A percentile compares a stretch with the other conserved stretches of the same genome.
These are phyloP conservation scores for Archocentrus centrarchus DNA, from an alignment of 2,113 vertebrate genomes.

Conservation along the genomic window DNA sequence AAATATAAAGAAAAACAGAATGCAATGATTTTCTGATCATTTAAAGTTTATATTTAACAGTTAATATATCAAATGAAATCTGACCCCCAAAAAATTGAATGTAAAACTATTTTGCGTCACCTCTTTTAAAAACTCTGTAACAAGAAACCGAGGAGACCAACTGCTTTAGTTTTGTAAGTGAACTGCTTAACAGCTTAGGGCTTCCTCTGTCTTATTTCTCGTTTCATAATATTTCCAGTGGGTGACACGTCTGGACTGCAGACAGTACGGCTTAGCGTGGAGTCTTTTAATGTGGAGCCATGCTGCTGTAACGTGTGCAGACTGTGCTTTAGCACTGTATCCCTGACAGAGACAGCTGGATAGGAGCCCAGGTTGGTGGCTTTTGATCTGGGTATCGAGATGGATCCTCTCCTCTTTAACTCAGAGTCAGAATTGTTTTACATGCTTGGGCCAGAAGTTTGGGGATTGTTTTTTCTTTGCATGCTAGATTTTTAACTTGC, in stretches of 20 bases:
- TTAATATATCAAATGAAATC: not conserved
- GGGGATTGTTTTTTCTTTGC: not conserved
- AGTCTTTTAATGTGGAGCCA: not conserved
- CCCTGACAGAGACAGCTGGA: not conserved
- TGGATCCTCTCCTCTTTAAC: not conserved
- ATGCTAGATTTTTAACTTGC: not conserved
- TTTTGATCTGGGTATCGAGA: not conserved
- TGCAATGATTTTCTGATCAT: not conserved
- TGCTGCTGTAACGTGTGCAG: not conserved
- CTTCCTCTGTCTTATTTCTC: not conserved
- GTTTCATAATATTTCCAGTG: not conserved
- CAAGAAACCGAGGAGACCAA: not conserved
- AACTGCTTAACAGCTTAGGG: not conserved
- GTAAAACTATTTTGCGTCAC: not conserved
- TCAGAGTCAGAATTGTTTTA: not conserved
- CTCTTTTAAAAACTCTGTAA: not conserved
- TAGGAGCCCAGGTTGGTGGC: not conserved
- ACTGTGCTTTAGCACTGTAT: not conserved
- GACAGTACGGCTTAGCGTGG: not conserved
- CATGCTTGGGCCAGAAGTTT: not conserved
- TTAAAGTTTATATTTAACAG: not conserved
- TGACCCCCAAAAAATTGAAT: not conserved
- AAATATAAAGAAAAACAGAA: not conserved
- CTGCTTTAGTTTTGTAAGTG: not conserved
- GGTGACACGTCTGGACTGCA: not conserved